Evolutionary conservation across 2,888 invertebrate species (phyloP).

Genomic region (Drosophila atripex): DNA sequence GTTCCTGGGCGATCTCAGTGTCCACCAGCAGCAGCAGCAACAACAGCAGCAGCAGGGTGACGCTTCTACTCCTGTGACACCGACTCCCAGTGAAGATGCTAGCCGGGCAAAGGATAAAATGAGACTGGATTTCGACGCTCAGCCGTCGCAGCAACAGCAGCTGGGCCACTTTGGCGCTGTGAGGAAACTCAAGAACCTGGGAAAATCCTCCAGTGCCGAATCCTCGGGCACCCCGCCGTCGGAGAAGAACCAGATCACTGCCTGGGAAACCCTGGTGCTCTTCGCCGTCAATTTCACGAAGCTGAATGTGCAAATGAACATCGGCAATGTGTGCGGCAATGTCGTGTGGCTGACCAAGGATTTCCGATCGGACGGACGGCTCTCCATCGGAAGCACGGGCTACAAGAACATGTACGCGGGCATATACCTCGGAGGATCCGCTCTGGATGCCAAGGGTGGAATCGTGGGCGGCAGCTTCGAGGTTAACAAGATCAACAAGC

Average conservation of each 20-base stretch:
- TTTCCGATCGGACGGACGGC: slow-evolving; percentile 94
- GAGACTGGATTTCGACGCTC: slow-evolving; percentile 85
- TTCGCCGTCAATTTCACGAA: slow-evolving; percentile 98
- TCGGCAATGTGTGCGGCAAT: slow-evolving; percentile 99
- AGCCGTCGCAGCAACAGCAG: slow-evolving; percentile 62
- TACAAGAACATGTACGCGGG: slow-evolving; percentile 96
- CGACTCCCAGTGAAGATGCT: slow-evolving; percentile 76
- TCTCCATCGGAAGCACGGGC: slow-evolving; percentile 96
- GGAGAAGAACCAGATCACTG: slow-evolving; percentile 88
- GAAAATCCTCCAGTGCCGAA: slow-evolving; percentile 86
- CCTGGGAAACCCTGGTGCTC: slow-evolving; percentile 98
- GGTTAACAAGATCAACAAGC: slow-evolving; percentile 94
- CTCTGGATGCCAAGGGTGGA: slow-evolving; percentile 97
- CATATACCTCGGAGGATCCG: slow-evolving; percentile 94
- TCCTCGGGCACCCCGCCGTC: slow-evolving; percentile 86
- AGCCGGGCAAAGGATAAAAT: slow-evolving; percentile 85
- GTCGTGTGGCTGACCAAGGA: slow-evolving; percentile 97
- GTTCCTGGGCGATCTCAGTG: slow-evolving; percentile 96
- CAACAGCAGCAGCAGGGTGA: slow-evolving; percentile 69
- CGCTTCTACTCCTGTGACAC: slow-evolving; percentile 73
- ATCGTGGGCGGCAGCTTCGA: slow-evolving; percentile 98
- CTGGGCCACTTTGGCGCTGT: slow-evolving; percentile 76
- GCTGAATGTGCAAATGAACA: slow-evolving; percentile 98
- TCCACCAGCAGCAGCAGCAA: slow-evolving; percentile 80
- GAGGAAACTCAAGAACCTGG: slow-evolving; percentile 85